Conservation (phyloP, 1,140 invertebrate species). For the Myzus persicae region DNA sequence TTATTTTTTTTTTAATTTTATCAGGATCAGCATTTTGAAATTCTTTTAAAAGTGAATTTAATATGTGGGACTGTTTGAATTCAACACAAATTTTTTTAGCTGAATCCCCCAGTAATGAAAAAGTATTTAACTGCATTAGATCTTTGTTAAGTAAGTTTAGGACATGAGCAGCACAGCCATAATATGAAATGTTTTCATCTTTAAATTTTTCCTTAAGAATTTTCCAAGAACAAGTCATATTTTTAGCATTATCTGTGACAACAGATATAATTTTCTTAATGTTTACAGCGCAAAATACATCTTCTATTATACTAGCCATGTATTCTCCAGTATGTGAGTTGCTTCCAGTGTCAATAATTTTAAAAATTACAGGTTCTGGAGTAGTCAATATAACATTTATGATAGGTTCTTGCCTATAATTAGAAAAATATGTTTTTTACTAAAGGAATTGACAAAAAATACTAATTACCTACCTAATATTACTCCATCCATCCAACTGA, state of each 20-base stretch:
- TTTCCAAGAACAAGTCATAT: constrained; percentile 2
- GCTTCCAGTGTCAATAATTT: background rate
- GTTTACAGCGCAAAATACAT: background rate
- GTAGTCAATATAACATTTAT: too few relatives aligned
- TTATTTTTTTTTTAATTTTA: too few relatives aligned
- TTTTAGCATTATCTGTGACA: constrained; percentile 7
- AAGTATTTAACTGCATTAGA: background rate
- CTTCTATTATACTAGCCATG: background rate
- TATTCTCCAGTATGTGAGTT: constrained; percentile 2
- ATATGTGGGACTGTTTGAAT: background rate
- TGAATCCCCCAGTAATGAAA: background rate
- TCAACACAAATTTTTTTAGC: background rate
- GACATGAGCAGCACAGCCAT: background rate
- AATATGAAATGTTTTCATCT: background rate
- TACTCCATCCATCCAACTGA: too few relatives aligned
- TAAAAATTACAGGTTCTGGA: background rate
- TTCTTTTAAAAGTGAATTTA: too few relatives aligned
- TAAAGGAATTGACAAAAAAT: too few relatives aligned
- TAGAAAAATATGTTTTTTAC: too few relatives aligned
- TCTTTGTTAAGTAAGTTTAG: background rate
- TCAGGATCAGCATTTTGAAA: too few relatives aligned
- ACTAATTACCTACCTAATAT: too few relatives aligned
- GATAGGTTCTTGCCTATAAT: too few relatives aligned
- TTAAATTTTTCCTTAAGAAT: background rate
- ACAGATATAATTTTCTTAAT: constrained; percentile 8